Evolutionary conservation across 2,888 invertebrate species (phyloP).

Genomic region (Acleris holmiana): DNA sequence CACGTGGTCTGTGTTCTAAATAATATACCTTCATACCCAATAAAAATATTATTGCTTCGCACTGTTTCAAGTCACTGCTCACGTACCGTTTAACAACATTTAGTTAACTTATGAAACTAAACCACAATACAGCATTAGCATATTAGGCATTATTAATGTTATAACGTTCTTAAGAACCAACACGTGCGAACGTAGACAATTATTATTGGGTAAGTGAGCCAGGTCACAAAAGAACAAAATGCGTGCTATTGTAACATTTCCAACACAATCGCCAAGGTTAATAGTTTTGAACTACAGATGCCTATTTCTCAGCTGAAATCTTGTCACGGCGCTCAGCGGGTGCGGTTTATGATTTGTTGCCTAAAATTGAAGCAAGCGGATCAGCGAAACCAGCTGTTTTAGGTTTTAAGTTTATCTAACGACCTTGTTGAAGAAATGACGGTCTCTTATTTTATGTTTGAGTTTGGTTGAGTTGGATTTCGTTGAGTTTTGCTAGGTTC

Average conservation of each 20-base stretch:
- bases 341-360: conserved; percentile 46
- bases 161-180: neutral
- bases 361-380: conserved; percentile 3
- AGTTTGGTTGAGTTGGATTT: no score
- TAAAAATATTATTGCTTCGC: neutral
- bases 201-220: conserved; percentile 25
- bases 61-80: neutral
- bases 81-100: conserved; percentile 8
- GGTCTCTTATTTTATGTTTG: neutral
- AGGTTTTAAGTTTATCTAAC: neutral
- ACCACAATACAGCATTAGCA: conserved; percentile 13
- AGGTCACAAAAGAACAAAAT: conserved; percentile 30
- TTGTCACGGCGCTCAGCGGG: conserved; percentile 27
- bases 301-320: conserved; percentile 40
- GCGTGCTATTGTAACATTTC: conserved; percentile 31
- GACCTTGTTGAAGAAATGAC: neutral
- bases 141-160: conserved; percentile 8
- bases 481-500: no score
- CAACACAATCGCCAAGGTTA: conserved; percentile 35
- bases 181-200: conserved; percentile 20
- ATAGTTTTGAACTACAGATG: conserved; percentile 30
- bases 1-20: no score
- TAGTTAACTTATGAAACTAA: conserved; percentile 6
- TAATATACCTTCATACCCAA: neutral
- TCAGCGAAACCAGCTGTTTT: neutral